phyloP scores from a whole-genome alignment of 2,888 invertebrate species.

The Exephanes ischioxanthus region DNA sequence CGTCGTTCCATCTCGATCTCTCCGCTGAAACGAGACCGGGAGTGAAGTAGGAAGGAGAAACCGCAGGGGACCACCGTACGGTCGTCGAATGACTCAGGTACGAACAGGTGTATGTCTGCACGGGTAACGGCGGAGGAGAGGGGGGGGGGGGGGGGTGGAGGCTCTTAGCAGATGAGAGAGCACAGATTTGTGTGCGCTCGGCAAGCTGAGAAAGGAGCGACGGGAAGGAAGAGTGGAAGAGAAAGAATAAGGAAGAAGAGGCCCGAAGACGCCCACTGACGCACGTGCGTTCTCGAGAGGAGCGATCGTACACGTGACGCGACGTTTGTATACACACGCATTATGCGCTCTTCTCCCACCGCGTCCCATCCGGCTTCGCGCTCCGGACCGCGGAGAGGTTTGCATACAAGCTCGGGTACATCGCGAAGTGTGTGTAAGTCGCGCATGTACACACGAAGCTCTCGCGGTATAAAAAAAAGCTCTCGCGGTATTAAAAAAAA shows the following conservation, averaged over 20 bases:
- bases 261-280: conserved; percentile 66
- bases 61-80: conserved; percentile 73
- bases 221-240: conserved; percentile 36
- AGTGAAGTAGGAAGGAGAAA: conserved; percentile 60
- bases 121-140: neutral
- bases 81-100: conserved; percentile 74
- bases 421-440: conserved; percentile 44
- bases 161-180: conserved; percentile 32
- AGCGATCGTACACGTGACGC: conserved; percentile 67
- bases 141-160: too few species aligned
- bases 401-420: conserved; percentile 53
- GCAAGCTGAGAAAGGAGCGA: conserved; percentile 44
- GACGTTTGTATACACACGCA: conserved; percentile 65
- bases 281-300: conserved; percentile 68
- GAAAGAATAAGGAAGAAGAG: conserved; percentile 38
- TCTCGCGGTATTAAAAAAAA: neutral
- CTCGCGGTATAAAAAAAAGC: neutral
- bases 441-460: conserved; percentile 46
- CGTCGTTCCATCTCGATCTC: conserved; percentile 26
- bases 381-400: conserved; percentile 36
- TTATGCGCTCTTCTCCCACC: conserved; percentile 40
- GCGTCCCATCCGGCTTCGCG: conserved; percentile 35
- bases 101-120: conserved; percentile 75
- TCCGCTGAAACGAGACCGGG: conserved; percentile 23
- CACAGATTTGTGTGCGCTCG: conserved; percentile 51